Base-by-base conservation (phyloP, 2,888 invertebrate species). In the Arctia plantaginis region DNA sequence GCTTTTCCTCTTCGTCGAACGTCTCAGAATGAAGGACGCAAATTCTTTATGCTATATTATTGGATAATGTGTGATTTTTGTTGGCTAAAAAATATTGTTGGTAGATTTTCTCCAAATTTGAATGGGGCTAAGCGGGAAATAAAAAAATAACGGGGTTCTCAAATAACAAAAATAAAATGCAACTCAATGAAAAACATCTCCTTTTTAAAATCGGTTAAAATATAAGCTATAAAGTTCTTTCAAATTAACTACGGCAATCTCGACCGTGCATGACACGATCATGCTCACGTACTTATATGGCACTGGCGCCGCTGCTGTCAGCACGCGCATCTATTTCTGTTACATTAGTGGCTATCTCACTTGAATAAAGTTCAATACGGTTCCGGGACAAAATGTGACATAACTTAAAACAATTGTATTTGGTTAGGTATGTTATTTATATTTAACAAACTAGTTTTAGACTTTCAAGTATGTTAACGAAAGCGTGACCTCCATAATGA, bases 1-100 rank as follows among this genome's bases (percentile, higher is more conserved):
- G 72, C 30, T 44, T 39, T n/a, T 44, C 78, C 76, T 76, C 69
- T 72, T 59, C 71, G 74, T 71, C 74, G 66, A 74, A 73, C 73
- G 69, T 81, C 74, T 74, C 70, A 69, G 67, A 69, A 74, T 65
- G 44, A 72, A 78, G 80, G 77, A 80, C 66, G 76, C 78, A 78
- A 83, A n/a, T n/a, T 78, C 51, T 73, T 71, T 59, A 75, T 73
- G 73, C 70, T 80, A 78, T 74, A 78, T 81, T 30, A 66, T 69
- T 20, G 6, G 12, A 62, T n/a, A 0, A 55, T 33, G 30, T 64
- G 12, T 41, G 33, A n/a, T 59, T 35, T 3, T 55, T 55, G 23
- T 55, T 8, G 51, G 23, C 0, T 27, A 8, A 33, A 33, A 27
- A 23, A 7, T 59, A 35, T 41, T 59, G 41, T 23, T 66, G 33